Evolutionary conservation across 2,888 invertebrate genomes (phyloP), one percentile per base, ranked within the genome.

Genomic region (Standfussiana lucernea): DNA sequence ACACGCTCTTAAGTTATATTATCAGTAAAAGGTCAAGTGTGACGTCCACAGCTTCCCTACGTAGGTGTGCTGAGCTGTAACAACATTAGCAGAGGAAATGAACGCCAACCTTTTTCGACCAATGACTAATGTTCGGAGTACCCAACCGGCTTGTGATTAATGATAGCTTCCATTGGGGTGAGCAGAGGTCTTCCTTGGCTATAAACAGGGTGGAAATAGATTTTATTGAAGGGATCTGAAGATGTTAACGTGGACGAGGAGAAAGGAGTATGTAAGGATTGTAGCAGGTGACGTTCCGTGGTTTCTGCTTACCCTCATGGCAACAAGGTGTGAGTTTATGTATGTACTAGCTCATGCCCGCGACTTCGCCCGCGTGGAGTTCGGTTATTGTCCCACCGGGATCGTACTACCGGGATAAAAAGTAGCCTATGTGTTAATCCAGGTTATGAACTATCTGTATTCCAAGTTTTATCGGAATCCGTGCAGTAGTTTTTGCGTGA

Each of bases 71-170:
- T 15, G 56, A 15, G 28, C 7, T 28, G 56, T 28, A 37, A 37
- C 62, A 24, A 37, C 6, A 2, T 62, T 62, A 62, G 0, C 13
- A 35, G 3, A 21, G 40, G 15, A n/a, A 73, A 73, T 53, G 15
- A 37, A 28, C 35, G 0, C n/a, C 24, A 32, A 65, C 71, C 32
- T 18, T 21, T n/a, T 2, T 7, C 65, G n/a, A 37, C 21, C 24
- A 59, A 45, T 75, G 45, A 74, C 11, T n/a, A 45, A 73, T 42
- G 56, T 56, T 24, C 21, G 24, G 28, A 45, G 24, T 18, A 21
- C 28, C 11, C 24, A 37, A 8, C 21, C 56, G 35, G 18, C 42
- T 35, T 7, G 24, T 74, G 45, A 74, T 74, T 45, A 59, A 74
- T 74, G 35, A 37, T 24, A 8, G 62, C 24, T n/a, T 0, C 4